Percentiles rank a stretch among this genome's conserved stretches.
These are phyloP conservation scores for Microchirus variegatus DNA, from an alignment of 2,797 vertebrate genomes.

Conservation along the genomic window DNA sequence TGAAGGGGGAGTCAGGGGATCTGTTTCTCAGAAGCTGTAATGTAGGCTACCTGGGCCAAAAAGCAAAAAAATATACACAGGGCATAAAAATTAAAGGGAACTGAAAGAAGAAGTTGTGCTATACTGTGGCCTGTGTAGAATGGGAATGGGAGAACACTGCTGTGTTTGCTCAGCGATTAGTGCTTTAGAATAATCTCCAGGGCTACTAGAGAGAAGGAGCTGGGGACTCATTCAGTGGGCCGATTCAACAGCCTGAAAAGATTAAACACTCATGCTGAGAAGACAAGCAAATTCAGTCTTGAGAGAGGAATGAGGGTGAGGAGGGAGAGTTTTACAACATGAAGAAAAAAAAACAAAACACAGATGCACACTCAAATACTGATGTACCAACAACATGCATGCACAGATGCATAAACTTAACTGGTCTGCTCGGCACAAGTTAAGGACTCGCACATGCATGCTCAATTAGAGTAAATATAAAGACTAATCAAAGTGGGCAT, in stretches of 20 bases:
- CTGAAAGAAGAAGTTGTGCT: slow-evolving; percentile 86
- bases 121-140: slow-evolving; percentile 94
- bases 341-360: slow-evolving; percentile 32
- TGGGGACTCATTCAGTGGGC: slow-evolving; percentile 97
- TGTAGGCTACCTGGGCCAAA: slow-evolving; percentile 70
- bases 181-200: slow-evolving; percentile 99
- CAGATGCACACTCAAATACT: slow-evolving; percentile 60
- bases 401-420: slow-evolving; percentile 59
- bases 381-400: slow-evolving; percentile 57
- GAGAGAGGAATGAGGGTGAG: slow-evolving; percentile 93
- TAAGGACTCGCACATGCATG: slow-evolving; percentile 68
- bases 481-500: slow-evolving; percentile 79
- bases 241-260: slow-evolving; percentile 99
- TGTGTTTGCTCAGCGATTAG: slow-evolving; percentile 99
- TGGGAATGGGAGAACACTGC: slow-evolving; percentile 96
- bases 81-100: slow-evolving; percentile 69
- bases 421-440: slow-evolving; percentile 42
- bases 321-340: slow-evolving; percentile 69
- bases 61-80: slow-evolving; percentile 72
- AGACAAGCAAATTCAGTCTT: slow-evolving; percentile 99
- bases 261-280: slow-evolving; percentile 99
- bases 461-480: slow-evolving; percentile 82
- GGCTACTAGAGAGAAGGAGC: slow-evolving; percentile 97
- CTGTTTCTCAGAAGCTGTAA: slow-evolving; percentile 76
- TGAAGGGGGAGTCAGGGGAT: slow-evolving; percentile 58